Conservation (phyloP, 2,113 vertebrate genomes). For the Bucco capensis region DNA sequence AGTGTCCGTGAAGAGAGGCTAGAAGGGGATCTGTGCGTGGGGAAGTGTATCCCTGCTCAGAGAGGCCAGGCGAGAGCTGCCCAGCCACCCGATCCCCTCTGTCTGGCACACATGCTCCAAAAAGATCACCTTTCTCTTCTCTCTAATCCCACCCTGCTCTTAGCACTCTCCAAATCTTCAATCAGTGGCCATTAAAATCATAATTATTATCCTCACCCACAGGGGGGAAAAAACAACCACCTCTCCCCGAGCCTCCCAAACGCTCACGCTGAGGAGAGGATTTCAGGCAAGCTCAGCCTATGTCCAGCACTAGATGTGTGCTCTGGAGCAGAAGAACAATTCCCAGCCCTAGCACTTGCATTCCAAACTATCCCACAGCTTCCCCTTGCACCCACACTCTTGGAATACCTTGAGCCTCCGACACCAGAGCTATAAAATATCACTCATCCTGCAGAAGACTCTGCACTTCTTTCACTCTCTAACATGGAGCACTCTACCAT, state of each 20-base stretch:
- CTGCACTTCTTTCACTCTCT: rapidly evolving
- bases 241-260: background rate
- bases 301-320: background rate
- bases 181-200: background rate
- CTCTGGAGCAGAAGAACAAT: rapidly evolving
- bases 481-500: rapidly evolving
- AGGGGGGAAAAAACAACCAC: background rate
- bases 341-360: background rate
- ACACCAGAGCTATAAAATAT: background rate
- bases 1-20: background rate
- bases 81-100: background rate
- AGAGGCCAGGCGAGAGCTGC: background rate
- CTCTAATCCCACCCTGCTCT: background rate
- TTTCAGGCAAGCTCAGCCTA: background rate
- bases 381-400: background rate
- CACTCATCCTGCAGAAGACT: background rate
- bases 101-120: background rate
- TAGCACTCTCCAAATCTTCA: background rate
- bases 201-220: background rate
- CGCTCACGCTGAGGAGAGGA: rapidly evolving
- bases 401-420: rapidly evolving
- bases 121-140: background rate
- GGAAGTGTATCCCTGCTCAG: background rate
- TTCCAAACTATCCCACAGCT: background rate
- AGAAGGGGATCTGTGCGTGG: background rate